Base-by-base conservation (phyloP, 2,888 invertebrate species). In the Agrochola lychnidis region DNA sequence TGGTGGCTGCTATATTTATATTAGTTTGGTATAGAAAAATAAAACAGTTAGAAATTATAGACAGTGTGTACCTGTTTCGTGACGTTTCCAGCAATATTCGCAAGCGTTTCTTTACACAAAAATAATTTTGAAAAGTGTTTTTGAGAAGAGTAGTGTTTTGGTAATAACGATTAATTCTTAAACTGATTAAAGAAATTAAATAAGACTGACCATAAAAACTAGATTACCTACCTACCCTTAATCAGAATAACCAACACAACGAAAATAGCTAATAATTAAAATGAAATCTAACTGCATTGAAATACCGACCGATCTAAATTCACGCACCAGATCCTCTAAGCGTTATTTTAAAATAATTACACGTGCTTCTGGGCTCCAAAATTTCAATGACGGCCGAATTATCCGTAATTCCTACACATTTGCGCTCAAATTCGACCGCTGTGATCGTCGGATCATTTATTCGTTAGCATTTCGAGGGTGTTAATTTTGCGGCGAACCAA, bases 401-500 rank as follows among this genome's bases (percentile, higher is more conserved):
- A 76, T 73, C 70, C 78, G 64, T 81, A 89, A 87, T 87, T 82
- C 75, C 74, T 57, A 74, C 75, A 79, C 78, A 77, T 88, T 86
- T 51, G 61, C 68, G 78, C 71, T 81, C 61, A 85, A 88, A 88
- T 86, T 86, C 76, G 70, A 66, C 84, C 83, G 74, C 78, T 70
- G 77, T 78, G 85, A 84, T 73, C 66, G 12, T 40, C 56, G 82
- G 87, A 86, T 89, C 89, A 85, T 90, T 85, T 83, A 90, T 91
- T 89, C 91, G 90, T 91, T 91, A 90, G 89, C 87, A 88, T 90
- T 73, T 89, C 83, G 83, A 82, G 87, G 85, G 84, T 86, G 86
- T 91, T 90, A 89, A 91, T 91, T 90, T 88, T 89, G 90, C 79
- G 90, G 90, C 76, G 79, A 74, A 87, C 89, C 89, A 88, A 91